These are phyloP conservation scores for Tenthredo notha DNA, from an alignment of 2,888 invertebrate species.

Conservation along the genomic window DNA sequence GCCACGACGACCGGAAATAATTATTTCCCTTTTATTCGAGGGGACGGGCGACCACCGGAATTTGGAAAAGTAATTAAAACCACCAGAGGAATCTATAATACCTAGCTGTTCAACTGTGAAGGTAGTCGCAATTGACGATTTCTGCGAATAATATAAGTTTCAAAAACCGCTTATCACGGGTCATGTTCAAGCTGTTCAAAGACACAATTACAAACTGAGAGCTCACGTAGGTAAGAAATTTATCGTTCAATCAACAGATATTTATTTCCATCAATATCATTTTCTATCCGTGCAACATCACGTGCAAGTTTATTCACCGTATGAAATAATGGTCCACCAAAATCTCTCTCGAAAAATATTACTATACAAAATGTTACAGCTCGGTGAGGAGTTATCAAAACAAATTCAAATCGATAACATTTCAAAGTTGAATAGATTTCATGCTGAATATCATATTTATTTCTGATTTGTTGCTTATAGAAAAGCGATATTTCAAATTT, in stretches of 20 bases:
- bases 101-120: neutral
- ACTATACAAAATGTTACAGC: neutral
- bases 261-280: neutral
- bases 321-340: neutral
- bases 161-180: neutral
- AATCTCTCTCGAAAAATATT: neutral
- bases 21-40: slow-evolving; percentile 27
- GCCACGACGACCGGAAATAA: slow-evolving; percentile 32
- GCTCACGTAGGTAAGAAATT: neutral
- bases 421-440: neutral
- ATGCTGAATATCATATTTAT: neutral
- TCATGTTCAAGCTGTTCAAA: neutral
- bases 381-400: neutral
- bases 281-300: neutral
- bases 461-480: neutral
- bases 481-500: neutral
- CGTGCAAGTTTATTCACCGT: neutral
- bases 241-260: neutral
- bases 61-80: slow-evolving; percentile 45
- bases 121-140: neutral
- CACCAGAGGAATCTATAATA: slow-evolving; percentile 30
- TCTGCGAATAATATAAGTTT: neutral
- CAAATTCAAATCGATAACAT: neutral
- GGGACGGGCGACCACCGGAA: slow-evolving; percentile 5
- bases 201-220: neutral